A percentile compares a stretch with the other conserved stretches of the same genome.
These are phyloP conservation scores for Drosophila austrosaltans DNA, from an alignment of 2,888 invertebrate species.

Conservation along the genomic window DNA sequence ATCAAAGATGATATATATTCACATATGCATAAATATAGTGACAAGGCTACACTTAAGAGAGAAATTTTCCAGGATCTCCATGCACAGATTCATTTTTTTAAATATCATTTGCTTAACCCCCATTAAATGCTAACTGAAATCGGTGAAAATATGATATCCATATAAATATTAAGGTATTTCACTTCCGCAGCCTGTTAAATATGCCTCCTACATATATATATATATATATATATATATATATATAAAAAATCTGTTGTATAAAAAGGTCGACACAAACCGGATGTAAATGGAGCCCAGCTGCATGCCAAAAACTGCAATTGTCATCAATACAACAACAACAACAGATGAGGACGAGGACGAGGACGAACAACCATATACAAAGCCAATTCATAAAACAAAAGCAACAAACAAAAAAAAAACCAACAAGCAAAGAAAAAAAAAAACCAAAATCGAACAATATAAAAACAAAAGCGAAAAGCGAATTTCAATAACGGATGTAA, in stretches of 20 bases:
- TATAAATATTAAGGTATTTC: constrained; percentile 51
- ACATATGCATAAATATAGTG: too few species aligned
- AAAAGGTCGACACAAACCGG: constrained; percentile 62
- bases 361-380: constrained; percentile 44
- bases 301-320: constrained; percentile 74
- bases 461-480: constrained; percentile 59
- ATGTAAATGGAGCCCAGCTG: constrained; percentile 78
- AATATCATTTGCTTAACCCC: constrained; percentile 14
- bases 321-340: constrained; percentile 56
- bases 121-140: constrained; percentile 23
- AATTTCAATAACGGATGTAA: constrained; percentile 82
- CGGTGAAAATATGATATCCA: constrained; percentile 29
- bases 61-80: too few species aligned
- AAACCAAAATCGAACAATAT: constrained; percentile 15
- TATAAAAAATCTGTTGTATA: constrained; percentile 60
- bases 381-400: constrained; percentile 74
- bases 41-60: too few species aligned
- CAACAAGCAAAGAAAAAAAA: constrained; percentile 32
- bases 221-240: background rate
- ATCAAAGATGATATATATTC: too few species aligned
- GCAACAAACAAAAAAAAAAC: constrained; percentile 18
- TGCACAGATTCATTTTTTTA: constrained; percentile 17
- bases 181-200: constrained; percentile 64
- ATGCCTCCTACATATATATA: constrained; percentile 36
- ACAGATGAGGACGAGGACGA: constrained; percentile 16